Base-by-base conservation (phyloP, 1,140 invertebrate genomes). In the Lasioglossum albipes region DNA sequence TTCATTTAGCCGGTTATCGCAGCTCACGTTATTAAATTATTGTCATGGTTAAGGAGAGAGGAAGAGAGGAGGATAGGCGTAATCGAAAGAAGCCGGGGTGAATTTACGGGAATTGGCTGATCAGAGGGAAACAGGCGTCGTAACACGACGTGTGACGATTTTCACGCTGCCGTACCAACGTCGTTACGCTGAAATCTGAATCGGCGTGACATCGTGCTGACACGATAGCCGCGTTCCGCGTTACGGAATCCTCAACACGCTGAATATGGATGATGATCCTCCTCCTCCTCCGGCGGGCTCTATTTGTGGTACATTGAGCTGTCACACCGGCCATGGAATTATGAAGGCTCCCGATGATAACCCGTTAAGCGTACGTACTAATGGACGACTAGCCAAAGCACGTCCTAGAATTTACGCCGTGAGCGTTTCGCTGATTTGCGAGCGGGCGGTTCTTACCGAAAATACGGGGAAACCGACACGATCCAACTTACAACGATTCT, bases 221-320 rank as follows among this genome's bases (percentile, higher is more conserved):
- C 86, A 85, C 87, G 87, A 89, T 88, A 87, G 85, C 82, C 80
- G 78, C 83, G 84, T 81, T 86, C 82, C 82, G 78, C 86, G 82
- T 87, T 86, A 80, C 84, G 87, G 69, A 82, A 81, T 85, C 83
- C 81, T 88, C 83, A 77, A 79, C 81, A 73, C 83, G 87, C 87
- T 91, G 91, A 91, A 91, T 91, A 91, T 91, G 90, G 89, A 91
- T 91, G 87, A 86, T 87, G 88, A 80, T 90, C 83, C 86, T 87
- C 83, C 82, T 87, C 75, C 85, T 59, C 18, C 52, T 82, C 79
- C 76, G 54, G 64, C 57, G 71, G 70, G 70, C 72, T 78, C 88
- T 89, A 87, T 91, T 90, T 89, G 90, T 89, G 84, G 89, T 84
- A 89, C 88, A 90, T 89, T 87, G 88, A 87, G 87, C 88, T 89